Conservation (phyloP, 2,797 vertebrate species). For the Pristis pectinata region DNA sequence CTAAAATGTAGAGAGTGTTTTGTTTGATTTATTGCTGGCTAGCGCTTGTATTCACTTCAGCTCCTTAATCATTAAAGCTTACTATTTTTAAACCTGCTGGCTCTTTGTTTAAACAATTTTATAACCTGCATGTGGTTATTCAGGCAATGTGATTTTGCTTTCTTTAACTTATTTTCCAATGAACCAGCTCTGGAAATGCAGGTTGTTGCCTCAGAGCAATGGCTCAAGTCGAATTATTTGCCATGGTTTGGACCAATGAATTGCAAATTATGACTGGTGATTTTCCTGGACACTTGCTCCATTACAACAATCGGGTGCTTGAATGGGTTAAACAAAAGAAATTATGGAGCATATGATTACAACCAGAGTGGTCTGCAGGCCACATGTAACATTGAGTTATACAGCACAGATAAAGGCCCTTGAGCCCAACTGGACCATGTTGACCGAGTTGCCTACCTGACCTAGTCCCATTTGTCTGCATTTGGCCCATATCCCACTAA, state of each 20-base stretch:
- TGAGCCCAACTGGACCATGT: too few relatives aligned
- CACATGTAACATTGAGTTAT: too few relatives aligned
- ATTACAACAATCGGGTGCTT: too few relatives aligned
- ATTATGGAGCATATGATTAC: not conserved
- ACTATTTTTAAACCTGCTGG: conserved; percentile 32
- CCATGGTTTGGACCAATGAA: not conserved
- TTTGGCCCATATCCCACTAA: too few relatives aligned
- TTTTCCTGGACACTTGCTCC: not conserved
- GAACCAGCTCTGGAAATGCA: not conserved
- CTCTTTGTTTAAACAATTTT: conserved; percentile 33
- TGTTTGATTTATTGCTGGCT: conserved; percentile 36
- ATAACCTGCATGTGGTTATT: not conserved
- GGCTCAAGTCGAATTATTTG: too few relatives aligned
- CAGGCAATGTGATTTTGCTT: not conserved
- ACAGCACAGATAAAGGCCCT: too few relatives aligned
- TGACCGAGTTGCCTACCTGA: too few relatives aligned
- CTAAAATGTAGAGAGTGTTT: conserved; percentile 36
- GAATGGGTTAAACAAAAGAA: not conserved
- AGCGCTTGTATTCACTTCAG: conserved; percentile 2
- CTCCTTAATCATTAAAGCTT: conserved; percentile 37
- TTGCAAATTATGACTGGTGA: not conserved
- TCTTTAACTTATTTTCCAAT: not conserved
- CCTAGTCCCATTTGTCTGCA: too few relatives aligned
- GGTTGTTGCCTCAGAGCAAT: not conserved
- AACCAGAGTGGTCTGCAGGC: too few relatives aligned